Evolutionary conservation across 2,888 invertebrate species (phyloP), one percentile per base, ranked within the genome.

Genomic region (Leucania comma): DNA sequence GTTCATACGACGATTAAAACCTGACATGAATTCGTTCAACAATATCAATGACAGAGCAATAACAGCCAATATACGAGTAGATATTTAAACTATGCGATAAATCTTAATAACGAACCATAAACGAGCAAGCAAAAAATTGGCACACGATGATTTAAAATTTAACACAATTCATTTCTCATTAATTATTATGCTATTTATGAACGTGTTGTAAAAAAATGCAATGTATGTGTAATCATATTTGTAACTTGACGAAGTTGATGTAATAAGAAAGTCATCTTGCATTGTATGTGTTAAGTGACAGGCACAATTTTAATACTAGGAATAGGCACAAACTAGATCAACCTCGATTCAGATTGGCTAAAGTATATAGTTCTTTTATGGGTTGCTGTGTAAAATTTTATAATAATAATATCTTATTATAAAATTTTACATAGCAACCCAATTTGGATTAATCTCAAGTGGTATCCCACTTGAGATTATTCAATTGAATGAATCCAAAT

Each of bases 131-230:
- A 66, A 67, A 71, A 62, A 64, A 71, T n/a, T 61, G 26, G 9
- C 57, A n/a, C n/a, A 38, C 46, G 57, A 42, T 51, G 24, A 71
- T 64, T 71, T 68, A 61, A 61, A 78, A 70, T 81, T 66, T 50
- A 61, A 67, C 57, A 46, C 64, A 68, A 70, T 72, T 54, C 79
- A 72, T 82, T 82, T 57, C 48, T 56, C 54, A 57, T 68, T 79
- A 62, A 79, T 62, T 72, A 63, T 35, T 26, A 58, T 38, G 53
- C 20, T 48, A 61, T 53, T 67, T 77, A 64, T 64, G 48, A 50
- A 53, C 24, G 9, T 48, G 48, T 50, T 57, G 77, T 63, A 77
- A 38, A 65, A 59, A 81, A 61, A 24, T 57, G 78, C 62, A 76
- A 60, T 78, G 77, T 38, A 76, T 42, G 56, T 66, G 26, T 63